Conservation (phyloP, 2,113 vertebrate genomes). For the Marcusenius ussheri region DNA sequence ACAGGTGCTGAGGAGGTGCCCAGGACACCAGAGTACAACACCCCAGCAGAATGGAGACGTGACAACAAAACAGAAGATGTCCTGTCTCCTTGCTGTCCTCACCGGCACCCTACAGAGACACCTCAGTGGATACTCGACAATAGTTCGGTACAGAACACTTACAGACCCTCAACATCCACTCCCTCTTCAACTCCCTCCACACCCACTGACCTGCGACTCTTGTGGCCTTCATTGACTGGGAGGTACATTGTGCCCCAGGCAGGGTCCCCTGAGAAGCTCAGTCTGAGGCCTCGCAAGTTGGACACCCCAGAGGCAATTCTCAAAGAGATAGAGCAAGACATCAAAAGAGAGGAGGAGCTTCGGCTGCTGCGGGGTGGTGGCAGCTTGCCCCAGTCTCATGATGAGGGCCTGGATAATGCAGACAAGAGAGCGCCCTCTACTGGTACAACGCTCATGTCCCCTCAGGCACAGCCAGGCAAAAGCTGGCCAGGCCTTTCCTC, state of each 20-base stretch:
- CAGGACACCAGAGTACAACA: neutral
- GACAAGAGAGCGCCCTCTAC: neutral
- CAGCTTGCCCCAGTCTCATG: conserved; percentile 19
- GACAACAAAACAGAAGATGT: conserved; percentile 15
- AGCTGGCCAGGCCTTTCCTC: conserved; percentile 29
- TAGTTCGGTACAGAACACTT: neutral
- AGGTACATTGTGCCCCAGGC: conserved; percentile 29
- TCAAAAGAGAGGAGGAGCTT: conserved; percentile 76
- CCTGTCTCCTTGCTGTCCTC: conserved; percentile 53
- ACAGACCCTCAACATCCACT: neutral
- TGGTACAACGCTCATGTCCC: neutral
- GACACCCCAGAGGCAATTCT: conserved; percentile 62
- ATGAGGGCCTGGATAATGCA: neutral
- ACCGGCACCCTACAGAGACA: conserved; percentile 44
- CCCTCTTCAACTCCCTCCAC: conserved; percentile 9
- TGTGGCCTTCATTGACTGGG: neutral
- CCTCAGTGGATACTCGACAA: neutral
- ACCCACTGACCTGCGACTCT: neutral
- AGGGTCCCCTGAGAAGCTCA: conserved; percentile 46
- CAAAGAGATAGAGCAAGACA: conserved; percentile 65
- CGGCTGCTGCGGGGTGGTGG: conserved; percentile 52
- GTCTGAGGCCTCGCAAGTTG: conserved; percentile 49
- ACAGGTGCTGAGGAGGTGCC: conserved; percentile 2
- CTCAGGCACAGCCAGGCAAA: conserved; percentile 36
- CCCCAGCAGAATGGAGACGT: neutral